Conservation (phyloP, 2,113 vertebrate species). For the Psilopsiagon aymara region DNA sequence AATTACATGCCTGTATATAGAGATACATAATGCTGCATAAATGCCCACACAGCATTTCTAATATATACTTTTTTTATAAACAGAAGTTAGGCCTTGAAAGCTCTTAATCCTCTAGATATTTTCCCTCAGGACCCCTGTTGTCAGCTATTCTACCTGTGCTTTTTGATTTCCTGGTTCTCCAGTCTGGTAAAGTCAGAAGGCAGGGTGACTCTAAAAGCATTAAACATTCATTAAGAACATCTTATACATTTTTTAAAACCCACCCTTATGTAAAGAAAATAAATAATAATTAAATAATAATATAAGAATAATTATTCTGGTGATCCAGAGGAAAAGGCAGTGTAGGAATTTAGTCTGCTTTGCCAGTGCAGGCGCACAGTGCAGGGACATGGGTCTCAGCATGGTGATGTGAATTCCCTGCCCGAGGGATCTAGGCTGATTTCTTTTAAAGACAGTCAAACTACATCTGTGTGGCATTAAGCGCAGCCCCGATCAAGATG, state of each 20-base stretch:
- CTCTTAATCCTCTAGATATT: background rate
- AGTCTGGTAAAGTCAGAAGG: background rate
- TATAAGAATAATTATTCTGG: background rate
- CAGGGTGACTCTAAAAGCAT: background rate
- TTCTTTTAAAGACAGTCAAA: background rate
- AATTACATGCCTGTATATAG: background rate
- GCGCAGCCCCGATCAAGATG: background rate
- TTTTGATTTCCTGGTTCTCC: background rate
- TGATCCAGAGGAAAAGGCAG: background rate
- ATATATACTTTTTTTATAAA: background rate
- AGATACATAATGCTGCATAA: background rate
- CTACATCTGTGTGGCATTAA: background rate
- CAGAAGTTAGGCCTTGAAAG: background rate
- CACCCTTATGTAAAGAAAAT: background rate
- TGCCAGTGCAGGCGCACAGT: background rate
- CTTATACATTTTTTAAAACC: conserved; percentile 4
- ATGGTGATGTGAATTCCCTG: background rate
- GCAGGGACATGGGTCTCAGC: background rate
- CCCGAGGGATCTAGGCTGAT: background rate
- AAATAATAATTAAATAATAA: background rate
- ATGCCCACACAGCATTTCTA: background rate
- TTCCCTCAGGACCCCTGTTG: background rate
- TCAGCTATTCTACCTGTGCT: background rate
- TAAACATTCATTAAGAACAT: background rate
- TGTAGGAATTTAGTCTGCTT: background rate